A percentile compares a stretch with the other conserved stretches of the same genome.
Conservation (phyloP, 2,113 vertebrate species). For the Muscicapa adusta region DNA sequence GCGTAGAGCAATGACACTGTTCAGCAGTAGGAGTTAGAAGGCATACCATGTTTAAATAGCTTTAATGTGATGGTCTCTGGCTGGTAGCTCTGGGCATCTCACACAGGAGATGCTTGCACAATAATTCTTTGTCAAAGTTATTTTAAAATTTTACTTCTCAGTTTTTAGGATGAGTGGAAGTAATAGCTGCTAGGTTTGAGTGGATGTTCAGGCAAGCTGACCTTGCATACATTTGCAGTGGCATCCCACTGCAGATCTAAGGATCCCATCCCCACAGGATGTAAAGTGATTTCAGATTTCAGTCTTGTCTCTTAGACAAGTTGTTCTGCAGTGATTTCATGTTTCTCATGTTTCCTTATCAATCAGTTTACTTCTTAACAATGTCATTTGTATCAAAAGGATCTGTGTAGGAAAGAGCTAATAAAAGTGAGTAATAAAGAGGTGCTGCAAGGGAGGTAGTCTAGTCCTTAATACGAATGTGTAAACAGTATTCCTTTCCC, state of each 20-base stretch:
- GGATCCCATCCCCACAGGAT: background rate
- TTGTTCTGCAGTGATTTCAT: background rate
- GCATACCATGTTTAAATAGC: background rate
- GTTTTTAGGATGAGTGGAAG: background rate
- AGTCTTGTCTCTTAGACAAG: background rate
- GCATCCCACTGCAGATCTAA: background rate
- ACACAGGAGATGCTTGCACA: background rate
- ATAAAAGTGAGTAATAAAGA: background rate
- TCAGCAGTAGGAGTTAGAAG: conserved; percentile 30
- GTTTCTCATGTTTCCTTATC: background rate
- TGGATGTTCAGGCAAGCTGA: background rate
- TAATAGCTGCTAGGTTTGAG: background rate
- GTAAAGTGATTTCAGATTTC: background rate
- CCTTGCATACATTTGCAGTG: background rate
- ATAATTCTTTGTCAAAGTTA: conserved; percentile 27
- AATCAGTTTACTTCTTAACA: conserved; percentile 12
- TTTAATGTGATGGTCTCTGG: conserved; percentile 20
- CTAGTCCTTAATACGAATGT: background rate
- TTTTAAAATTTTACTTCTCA: background rate
- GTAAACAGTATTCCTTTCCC: background rate
- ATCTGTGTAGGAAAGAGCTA: background rate
- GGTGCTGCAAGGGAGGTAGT: background rate
- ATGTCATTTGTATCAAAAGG: background rate
- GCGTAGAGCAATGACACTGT: conserved; percentile 20
- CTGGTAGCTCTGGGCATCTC: conserved; percentile 1